Percentiles rank a stretch among this genome's conserved stretches.
phyloP scores from a whole-genome alignment of 1,140 invertebrate species.

The Dendroctonus ponderosae region DNA sequence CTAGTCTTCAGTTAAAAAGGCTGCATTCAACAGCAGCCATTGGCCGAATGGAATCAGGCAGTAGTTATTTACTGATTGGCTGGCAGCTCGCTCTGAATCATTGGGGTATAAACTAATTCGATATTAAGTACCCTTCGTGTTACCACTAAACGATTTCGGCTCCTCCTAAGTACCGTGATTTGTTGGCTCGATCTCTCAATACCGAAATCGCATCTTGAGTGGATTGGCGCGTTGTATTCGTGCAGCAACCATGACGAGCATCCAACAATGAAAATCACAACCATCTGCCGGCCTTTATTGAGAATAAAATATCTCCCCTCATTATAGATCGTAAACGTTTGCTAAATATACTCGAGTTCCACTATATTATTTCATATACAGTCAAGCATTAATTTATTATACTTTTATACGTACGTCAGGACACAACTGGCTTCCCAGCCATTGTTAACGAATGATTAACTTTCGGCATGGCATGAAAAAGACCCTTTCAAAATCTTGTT shows the following conservation, averaged over 20 bases:
- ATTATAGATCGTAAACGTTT: slow-evolving; percentile 44
- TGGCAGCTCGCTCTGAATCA: slow-evolving; percentile 11
- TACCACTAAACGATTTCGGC: slow-evolving; percentile 36
- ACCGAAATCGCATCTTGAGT: slow-evolving; percentile 10
- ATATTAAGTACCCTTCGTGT: slow-evolving; percentile 41
- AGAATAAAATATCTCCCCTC: slow-evolving; percentile 40
- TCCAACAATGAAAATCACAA: slow-evolving; percentile 43
- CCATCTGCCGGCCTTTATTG: slow-evolving; percentile 42
- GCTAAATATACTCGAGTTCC: slow-evolving; percentile 45
- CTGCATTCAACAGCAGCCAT: too few species aligned
- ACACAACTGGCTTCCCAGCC: slow-evolving; percentile 30
- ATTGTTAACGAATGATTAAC: slow-evolving; percentile 43
- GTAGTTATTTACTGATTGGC: too few species aligned
- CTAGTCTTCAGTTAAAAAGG: too few species aligned
- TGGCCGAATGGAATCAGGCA: too few species aligned
- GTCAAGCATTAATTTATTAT: slow-evolving; percentile 44
- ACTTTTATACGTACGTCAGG: slow-evolving; percentile 38
- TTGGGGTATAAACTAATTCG: slow-evolving; percentile 44
- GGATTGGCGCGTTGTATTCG: slow-evolving; percentile 39
- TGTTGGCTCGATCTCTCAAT: neutral
- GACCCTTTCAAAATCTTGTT: slow-evolving; percentile 39
- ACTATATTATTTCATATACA: slow-evolving; percentile 45
- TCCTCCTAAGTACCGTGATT: neutral
- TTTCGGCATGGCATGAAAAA: slow-evolving; percentile 33
- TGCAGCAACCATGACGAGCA: slow-evolving; percentile 44